Evolutionary conservation across 2,888 invertebrate genomes (phyloP).

Genomic region (Cataglyphis albicans): DNA sequence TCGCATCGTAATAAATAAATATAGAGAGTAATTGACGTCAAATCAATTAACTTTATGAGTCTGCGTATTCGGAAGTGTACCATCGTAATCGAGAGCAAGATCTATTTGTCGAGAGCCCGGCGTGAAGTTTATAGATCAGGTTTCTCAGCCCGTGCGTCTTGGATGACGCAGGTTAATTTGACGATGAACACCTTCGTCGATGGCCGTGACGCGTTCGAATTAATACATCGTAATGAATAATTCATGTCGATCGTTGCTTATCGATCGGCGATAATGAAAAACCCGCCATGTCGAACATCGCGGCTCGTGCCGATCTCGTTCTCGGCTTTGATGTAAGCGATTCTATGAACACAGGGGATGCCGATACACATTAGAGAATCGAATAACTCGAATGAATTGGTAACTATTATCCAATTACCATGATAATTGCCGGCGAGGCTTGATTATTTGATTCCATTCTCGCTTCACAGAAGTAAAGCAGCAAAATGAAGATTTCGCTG

Average conservation of each 20-base stretch:
- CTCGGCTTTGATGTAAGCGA: conserved; percentile 30
- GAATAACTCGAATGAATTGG: conserved; percentile 45
- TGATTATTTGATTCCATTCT: not conserved
- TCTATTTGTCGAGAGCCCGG: conserved; percentile 44
- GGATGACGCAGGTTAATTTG: conserved; percentile 65
- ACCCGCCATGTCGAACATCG: conserved; percentile 42
- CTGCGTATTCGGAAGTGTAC: conserved; percentile 12
- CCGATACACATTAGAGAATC: conserved; percentile 33
- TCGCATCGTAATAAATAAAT: not conserved
- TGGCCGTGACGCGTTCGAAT: conserved; percentile 69
- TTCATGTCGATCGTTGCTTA: conserved; percentile 70
- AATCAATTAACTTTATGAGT: conserved; percentile 8
- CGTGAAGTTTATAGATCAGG: conserved; percentile 58
- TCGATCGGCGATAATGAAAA: conserved; percentile 73
- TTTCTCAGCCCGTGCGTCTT: conserved; percentile 52
- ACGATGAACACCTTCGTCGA: conserved; percentile 66
- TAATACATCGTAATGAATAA: conserved; percentile 71
- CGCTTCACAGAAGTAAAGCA: not conserved
- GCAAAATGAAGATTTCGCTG: not conserved
- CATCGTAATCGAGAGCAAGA: conserved; percentile 16
- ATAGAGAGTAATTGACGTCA: not conserved
- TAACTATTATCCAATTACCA: conserved; percentile 49
- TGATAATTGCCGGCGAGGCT: conserved; percentile 35
- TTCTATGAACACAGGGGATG: conserved; percentile 31
- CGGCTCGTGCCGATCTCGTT: conserved; percentile 53